phyloP scores from a whole-genome alignment of 2,888 invertebrate species.

The Alloscopus bannaensis region DNA sequence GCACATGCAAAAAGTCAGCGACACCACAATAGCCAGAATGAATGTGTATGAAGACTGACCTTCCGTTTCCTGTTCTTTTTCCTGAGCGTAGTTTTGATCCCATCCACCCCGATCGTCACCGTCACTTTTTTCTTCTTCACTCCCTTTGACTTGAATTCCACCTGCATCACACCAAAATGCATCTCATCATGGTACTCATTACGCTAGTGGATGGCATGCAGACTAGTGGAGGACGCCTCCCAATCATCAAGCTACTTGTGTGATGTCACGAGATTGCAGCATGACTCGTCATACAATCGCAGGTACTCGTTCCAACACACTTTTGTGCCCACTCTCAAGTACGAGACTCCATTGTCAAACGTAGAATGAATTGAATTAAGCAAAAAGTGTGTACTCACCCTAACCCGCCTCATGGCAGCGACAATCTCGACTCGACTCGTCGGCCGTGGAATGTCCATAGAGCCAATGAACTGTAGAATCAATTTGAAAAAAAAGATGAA shows the following conservation, averaged over 20 bases:
- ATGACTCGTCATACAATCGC: too few relatives aligned
- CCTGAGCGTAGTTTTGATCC: slow-evolving; percentile 90
- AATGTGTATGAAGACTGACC: slow-evolving; percentile 53
- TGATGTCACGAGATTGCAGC: too few relatives aligned
- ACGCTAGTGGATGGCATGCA: too few relatives aligned
- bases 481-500: slow-evolving; percentile 18
- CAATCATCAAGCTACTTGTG: too few relatives aligned
- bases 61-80: slow-evolving; percentile 83
- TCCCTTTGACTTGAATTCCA: slow-evolving; percentile 98
- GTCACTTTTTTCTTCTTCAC: slow-evolving; percentile 98
- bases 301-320: too few relatives aligned
- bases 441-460: slow-evolving; percentile 97
- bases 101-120: slow-evolving; percentile 95
- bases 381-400: slow-evolving; percentile 83
- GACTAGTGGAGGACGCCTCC: too few relatives aligned
- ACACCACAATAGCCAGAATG: background rate
- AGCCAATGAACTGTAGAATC: slow-evolving; percentile 91
- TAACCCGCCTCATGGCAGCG: slow-evolving; percentile 98
- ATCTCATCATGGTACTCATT: too few relatives aligned
- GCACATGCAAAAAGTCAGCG: background rate
- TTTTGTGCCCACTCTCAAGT: too few relatives aligned
- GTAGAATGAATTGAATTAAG: too few relatives aligned
- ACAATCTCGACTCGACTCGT: slow-evolving; percentile 98
- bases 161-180: slow-evolving; percentile 81
- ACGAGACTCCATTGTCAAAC: too few relatives aligned